Base-by-base conservation (phyloP, 2,888 invertebrate species). In the Agrypnus murinus region DNA sequence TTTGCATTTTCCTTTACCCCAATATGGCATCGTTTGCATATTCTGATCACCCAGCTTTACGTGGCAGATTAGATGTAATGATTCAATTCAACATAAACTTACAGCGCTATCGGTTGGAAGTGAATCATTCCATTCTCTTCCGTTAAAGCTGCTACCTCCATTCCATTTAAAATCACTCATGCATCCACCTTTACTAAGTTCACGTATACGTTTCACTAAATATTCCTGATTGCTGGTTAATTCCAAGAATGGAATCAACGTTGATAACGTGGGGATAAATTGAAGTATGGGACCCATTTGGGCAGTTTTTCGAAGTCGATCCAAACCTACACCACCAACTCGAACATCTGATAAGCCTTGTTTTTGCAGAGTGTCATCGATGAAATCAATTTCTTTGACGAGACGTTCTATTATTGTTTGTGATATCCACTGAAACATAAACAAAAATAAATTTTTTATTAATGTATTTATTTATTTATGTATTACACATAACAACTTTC, bases 141-240 rank as follows among this genome's bases (percentile, higher is more conserved):
- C 91, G 79, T 91, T 90, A 79, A 90, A 89, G 31, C 86, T 86
- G 45, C 93, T 92, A 50, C 97, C 97, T 67, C 92, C 90, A 85
- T 93, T 92, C 97, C 97, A 97, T 74, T 92, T 91, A 86, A 93
- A 98, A 78, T 93, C 93, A 80, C 95, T 93, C 87, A 97, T 93
- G 81, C 95, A 95, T 8, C 96, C 95, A 72, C 95, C 96, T 81
- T 89, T 90, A 0, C 93, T 90, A 73, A 97, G 87, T 79, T 94
- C 93, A 81, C 89, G 88, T 36, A 97, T 92, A 77, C 97, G 88
- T 73, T 90, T 91, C 55, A 94, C 92, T 12, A 95, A 86, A 87
- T 97, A 97, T 81, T 94, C 93, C 84, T 96, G 96, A 86, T 96
- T 95, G 14, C 92, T 87, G 55, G 92, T 92, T 59, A 95, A 87